These are phyloP conservation scores for Isotomurus palustris DNA, from an alignment of 2,888 invertebrate genomes.

Conservation along the genomic window DNA sequence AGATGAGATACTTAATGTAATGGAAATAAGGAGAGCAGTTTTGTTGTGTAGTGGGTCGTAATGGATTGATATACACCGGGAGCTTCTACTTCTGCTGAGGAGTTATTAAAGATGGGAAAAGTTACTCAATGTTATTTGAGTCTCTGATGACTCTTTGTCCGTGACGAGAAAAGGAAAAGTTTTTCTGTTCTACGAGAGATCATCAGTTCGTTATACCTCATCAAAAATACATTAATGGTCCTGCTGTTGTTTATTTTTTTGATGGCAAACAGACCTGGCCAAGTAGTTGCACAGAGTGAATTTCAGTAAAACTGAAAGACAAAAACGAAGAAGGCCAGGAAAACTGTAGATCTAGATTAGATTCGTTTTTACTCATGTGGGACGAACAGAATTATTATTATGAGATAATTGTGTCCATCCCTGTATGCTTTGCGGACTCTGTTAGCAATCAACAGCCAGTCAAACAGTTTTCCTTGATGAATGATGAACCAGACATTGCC, in stretches of 20 bases:
- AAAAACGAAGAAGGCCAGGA: constrained; percentile 2
- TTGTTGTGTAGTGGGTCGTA: too few relatives aligned
- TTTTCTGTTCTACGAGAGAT: constrained; percentile 25
- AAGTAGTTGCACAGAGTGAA: background rate
- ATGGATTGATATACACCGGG: background rate
- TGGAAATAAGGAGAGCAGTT: too few relatives aligned
- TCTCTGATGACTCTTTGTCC: constrained; percentile 31
- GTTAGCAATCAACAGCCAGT: constrained; percentile 14
- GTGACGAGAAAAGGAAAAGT: constrained; percentile 32
- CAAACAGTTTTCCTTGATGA: constrained; percentile 39
- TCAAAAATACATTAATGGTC: constrained; percentile 47
- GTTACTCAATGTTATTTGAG: constrained; percentile 2
- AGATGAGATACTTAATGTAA: too few relatives aligned
- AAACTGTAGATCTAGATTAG: constrained; percentile 3
- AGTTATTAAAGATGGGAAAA: constrained; percentile 16
- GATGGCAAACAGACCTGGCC: background rate
- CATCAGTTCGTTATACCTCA: constrained; percentile 45
- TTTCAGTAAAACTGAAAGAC: constrained; percentile 3
- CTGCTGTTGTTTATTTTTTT: constrained; percentile 19
- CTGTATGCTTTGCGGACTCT: too few relatives aligned
- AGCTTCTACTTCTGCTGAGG: background rate
- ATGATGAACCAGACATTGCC: constrained; percentile 33
- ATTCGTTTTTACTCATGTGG: constrained; percentile 17
- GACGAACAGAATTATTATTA: constrained; percentile 27
- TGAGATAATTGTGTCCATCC: constrained; percentile 13